These are phyloP conservation scores for Monarcha castaneiventris DNA, from an alignment of 2,113 vertebrate species.

Conservation along the genomic window DNA sequence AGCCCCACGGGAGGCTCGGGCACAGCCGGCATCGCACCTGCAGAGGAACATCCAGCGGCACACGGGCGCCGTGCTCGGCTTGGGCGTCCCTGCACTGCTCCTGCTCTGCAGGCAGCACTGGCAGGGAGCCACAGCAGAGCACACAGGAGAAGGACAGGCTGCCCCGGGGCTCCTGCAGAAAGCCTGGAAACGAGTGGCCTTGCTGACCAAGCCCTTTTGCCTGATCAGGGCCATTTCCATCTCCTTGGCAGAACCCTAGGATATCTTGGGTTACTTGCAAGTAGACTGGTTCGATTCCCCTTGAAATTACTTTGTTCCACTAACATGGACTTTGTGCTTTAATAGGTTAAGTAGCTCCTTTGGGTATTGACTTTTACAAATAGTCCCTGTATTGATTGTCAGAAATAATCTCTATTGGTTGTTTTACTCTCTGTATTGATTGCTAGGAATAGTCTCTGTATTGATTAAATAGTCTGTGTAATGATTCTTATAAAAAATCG, in stretches of 20 bases:
- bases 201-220: not conserved
- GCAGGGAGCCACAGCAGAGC: not conserved
- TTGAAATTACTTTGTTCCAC: not conserved
- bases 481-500: too few species aligned
- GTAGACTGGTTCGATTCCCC: not conserved
- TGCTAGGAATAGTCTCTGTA: not conserved
- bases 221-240: not conserved
- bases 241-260: not conserved
- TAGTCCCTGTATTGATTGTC: too few species aligned
- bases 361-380: not conserved
- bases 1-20: not conserved
- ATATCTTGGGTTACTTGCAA: not conserved
- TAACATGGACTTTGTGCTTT: not conserved
- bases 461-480: not conserved
- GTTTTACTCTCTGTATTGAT: too few species aligned
- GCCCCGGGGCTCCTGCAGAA: rapidly evolving
- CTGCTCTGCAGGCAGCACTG: not conserved
- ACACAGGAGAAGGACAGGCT: too few species aligned
- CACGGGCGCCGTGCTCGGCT: rapidly evolving
- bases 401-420: too few species aligned
- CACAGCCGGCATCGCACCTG: too few species aligned
- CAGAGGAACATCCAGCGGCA: not conserved
- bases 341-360: not conserved
- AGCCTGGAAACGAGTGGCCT: not conserved
- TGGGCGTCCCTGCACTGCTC: rapidly evolving